Evolutionary conservation across 2,888 invertebrate species (phyloP).

Genomic region (Papilio elwesi): DNA sequence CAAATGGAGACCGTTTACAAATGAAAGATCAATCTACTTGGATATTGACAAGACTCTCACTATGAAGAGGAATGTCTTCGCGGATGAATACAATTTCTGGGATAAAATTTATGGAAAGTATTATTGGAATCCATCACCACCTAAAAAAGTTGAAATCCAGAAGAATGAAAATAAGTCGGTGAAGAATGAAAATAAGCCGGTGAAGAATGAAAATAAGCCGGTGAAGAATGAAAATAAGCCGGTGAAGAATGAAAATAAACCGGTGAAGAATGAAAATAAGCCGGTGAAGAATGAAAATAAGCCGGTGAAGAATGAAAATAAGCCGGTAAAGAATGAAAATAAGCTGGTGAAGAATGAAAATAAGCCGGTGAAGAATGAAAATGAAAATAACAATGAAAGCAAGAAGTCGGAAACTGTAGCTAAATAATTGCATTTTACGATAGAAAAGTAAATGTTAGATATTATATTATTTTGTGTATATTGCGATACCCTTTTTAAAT

Average conservation of each 20-base stretch:
- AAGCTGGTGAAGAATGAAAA: not conserved
- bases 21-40: constrained; percentile 62
- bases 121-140: constrained; percentile 66
- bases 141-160: constrained; percentile 35
- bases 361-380: not conserved
- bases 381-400: not conserved
- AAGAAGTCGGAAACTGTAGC: not conserved
- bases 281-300: not conserved
- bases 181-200: not conserved
- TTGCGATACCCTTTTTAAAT: not conserved
- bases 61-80: constrained; percentile 61
- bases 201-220: not conserved
- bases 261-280: not conserved
- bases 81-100: constrained; percentile 66
- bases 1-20: constrained; percentile 67
- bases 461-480: not conserved
- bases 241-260: not conserved
- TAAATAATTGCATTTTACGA: not conserved
- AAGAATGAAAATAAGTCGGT: not conserved
- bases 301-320: not conserved
- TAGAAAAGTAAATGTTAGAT: not conserved
- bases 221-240: not conserved
- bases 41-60: constrained; percentile 61
- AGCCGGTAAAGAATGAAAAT: not conserved
- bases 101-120: constrained; percentile 66